phyloP scores from a whole-genome alignment of 2,113 vertebrate genomes.

The Gymnocephalus cernua region DNA sequence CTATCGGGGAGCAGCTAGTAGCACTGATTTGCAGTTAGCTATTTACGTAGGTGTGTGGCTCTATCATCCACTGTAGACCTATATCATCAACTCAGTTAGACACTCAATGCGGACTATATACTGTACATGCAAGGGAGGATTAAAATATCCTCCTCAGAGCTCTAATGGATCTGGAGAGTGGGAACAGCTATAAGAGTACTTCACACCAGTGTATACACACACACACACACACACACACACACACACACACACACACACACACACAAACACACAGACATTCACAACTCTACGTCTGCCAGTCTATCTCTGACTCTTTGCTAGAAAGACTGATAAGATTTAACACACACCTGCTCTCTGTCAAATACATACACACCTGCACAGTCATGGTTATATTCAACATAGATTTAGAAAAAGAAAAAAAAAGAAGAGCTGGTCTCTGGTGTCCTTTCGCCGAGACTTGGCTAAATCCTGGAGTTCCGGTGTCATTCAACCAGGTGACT shows the following conservation, averaged over 20 bases:
- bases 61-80: background rate
- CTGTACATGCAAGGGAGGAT: conserved; percentile 30
- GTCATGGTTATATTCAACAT: background rate
- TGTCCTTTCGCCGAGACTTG: too few species aligned
- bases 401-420: background rate
- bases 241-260: conserved; percentile 14
- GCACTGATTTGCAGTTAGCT: background rate
- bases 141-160: conserved; percentile 41
- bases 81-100: background rate
- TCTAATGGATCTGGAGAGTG: conserved; percentile 70
- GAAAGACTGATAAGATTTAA: conserved; percentile 31
- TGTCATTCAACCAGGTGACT: too few species aligned
- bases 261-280: background rate
- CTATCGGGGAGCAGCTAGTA: background rate
- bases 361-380: conserved; percentile 1
- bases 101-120: conserved; percentile 2
- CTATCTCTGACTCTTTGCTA: conserved; percentile 14
- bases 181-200: conserved; percentile 38
- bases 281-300: conserved; percentile 47
- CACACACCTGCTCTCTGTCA: background rate
- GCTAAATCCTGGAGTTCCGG: too few species aligned
- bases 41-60: background rate
- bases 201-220: conserved; percentile 47
- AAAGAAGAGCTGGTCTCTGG: too few species aligned
- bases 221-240: background rate